A percentile compares a stretch with the other conserved stretches of the same genome.
phyloP scores from a whole-genome alignment of 2,113 vertebrate species.

The Piliocolobus tephrosceles region DNA sequence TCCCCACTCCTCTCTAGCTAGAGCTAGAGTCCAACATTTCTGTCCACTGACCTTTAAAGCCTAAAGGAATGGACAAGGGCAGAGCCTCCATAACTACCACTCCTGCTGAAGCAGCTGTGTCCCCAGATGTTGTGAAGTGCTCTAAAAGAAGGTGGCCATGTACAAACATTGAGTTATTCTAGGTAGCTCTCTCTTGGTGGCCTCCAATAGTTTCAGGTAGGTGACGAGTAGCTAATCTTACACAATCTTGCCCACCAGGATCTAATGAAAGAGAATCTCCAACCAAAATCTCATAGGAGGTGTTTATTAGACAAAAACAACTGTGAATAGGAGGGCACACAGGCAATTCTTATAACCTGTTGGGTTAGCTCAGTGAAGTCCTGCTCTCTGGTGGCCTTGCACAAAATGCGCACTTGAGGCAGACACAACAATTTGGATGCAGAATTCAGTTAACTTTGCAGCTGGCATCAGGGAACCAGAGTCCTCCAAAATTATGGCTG shows the following conservation, averaged over 20 bases:
- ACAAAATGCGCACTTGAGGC: neutral
- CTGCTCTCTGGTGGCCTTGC: neutral
- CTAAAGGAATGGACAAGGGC: neutral
- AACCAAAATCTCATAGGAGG: neutral
- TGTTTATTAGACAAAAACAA: neutral
- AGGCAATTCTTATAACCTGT: neutral
- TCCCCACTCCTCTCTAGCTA: neutral
- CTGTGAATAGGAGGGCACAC: neutral
- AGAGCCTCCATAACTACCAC: neutral
- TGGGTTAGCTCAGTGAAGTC: neutral
- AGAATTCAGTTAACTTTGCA: neutral
- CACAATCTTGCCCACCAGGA: neutral
- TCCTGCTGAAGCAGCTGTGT: neutral
- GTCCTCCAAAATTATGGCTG: neutral
- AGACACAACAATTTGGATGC: neutral
- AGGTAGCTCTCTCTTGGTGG: neutral
- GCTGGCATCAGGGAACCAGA: neutral
- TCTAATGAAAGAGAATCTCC: neutral
- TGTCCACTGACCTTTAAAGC: neutral
- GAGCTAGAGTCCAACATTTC: neutral
- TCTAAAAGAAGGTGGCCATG: neutral
- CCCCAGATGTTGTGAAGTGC: neutral
- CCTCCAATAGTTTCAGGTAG: neutral
- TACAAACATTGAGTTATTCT: neutral
- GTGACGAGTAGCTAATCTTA: neutral